A percentile compares a stretch with the other conserved stretches of the same genome.
These are phyloP conservation scores for Rousettus leschenaultii DNA, from an alignment of 2,113 vertebrate genomes.

Conservation along the genomic window DNA sequence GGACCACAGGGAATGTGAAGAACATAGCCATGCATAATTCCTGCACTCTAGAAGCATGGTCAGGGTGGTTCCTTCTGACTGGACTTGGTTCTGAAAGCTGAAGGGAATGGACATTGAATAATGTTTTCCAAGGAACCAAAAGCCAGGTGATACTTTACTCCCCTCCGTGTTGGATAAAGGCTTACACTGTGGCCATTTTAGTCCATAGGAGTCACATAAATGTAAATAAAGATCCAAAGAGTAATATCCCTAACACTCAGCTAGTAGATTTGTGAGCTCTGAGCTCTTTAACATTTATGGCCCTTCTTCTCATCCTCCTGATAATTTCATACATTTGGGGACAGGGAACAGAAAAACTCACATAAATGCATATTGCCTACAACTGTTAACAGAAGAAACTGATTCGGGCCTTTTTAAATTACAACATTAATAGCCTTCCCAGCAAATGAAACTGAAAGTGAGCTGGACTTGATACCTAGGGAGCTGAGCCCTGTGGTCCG, in stretches of 20 bases:
- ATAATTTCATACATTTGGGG: not conserved
- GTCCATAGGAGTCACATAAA: not conserved
- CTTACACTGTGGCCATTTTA: not conserved
- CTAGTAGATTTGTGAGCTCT: not conserved
- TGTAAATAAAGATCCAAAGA: not conserved
- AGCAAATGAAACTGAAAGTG: not conserved
- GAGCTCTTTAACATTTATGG: not conserved
- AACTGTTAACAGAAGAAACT: not conserved
- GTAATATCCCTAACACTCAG: not conserved
- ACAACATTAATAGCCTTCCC: not conserved
- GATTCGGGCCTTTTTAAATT: constrained; percentile 32
- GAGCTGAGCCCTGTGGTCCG: not conserved
- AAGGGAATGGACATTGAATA: not conserved
- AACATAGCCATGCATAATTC: not conserved
- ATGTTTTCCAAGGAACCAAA: not conserved
- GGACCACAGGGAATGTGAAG: not conserved
- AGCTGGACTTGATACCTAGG: not conserved
- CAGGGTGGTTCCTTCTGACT: not conserved
- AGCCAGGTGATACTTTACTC: not conserved
- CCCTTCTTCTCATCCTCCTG: not conserved
- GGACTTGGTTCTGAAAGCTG: not conserved
- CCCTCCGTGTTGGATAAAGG: not conserved
- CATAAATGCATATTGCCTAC: not conserved
- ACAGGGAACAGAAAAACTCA: not conserved
- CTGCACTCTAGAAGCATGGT: not conserved